Evolutionary conservation across 1,140 invertebrate genomes (phyloP).

Genomic region (Pseudobourletiella spinata): DNA sequence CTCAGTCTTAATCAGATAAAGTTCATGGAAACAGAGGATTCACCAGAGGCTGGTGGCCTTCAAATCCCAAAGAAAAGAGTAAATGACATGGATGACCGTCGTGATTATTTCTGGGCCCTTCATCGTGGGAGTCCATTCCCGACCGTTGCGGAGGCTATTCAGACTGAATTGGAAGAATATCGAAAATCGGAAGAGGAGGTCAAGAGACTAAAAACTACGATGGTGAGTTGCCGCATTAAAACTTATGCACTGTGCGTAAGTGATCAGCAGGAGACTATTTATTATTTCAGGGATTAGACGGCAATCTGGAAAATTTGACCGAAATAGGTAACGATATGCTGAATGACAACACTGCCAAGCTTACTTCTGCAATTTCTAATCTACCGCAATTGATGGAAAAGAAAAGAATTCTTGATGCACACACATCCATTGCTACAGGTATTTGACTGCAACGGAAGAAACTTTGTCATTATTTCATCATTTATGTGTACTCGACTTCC

Average conservation of each 20-base stretch:
- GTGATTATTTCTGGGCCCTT: slow-evolving; percentile 82
- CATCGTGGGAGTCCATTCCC: slow-evolving; percentile 96
- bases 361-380: slow-evolving; percentile 90
- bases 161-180: slow-evolving; percentile 94
- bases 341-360: slow-evolving; percentile 84
- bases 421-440: slow-evolving; percentile 93
- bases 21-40: slow-evolving; percentile 58
- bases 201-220: slow-evolving; percentile 82
- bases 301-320: slow-evolving; percentile 10
- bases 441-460: slow-evolving; percentile 29
- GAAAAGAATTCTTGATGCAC: slow-evolving; percentile 95
- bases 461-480: slow-evolving; percentile 9
- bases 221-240: too few relatives aligned
- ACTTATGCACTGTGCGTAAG: slow-evolving; percentile 11
- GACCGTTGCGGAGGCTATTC: slow-evolving; percentile 93
- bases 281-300: slow-evolving; percentile 22
- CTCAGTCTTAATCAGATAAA: slow-evolving; percentile 75
- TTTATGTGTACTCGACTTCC: too few relatives aligned
- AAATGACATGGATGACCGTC: slow-evolving; percentile 76
- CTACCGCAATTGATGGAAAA: slow-evolving; percentile 93
- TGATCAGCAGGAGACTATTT: too few relatives aligned
- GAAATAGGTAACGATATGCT: slow-evolving; percentile 57
- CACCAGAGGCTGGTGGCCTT: slow-evolving; percentile 41
- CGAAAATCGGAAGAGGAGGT: slow-evolving; percentile 91
- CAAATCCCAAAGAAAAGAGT: slow-evolving; percentile 58